Evolutionary conservation across 2,797 vertebrate species (phyloP), one percentile per base, ranked within the genome.

Genomic region (Gymnothorax reevesii): DNA sequence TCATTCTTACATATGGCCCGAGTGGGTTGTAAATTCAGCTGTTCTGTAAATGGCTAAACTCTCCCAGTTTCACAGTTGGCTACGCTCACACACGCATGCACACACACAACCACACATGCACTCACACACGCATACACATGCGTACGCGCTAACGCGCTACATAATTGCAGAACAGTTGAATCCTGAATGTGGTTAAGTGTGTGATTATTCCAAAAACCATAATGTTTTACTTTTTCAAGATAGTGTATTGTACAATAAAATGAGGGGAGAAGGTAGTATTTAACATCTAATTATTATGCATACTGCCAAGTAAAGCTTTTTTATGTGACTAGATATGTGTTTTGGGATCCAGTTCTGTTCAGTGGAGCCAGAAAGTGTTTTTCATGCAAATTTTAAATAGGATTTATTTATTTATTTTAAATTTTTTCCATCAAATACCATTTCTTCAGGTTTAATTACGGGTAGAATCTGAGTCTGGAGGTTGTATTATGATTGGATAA

Each of bases 1-100:
- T 91, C 83, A 86, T 49, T 86, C 85, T 57, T 87, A 77, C 80
- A 82, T 85, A 85, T 84, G 49, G 60, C 77, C 33, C 52, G n/a
- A 52, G 54, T 12, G 13, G 83, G 52, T 54, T 79, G 71, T 84
- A 86, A 57, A 88, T 87, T 84, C 79, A 62, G 22, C 7, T 85
- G 85, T 85, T 85, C 82, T 83, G 13, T 87, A 79, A 73, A 85
- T 80, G 85, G 7, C n/a, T 80, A 80, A 80, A 80, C 20, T n/a
- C 17, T 52, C 15, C 55, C 77, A n/a, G 55, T 10, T 54, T 20
- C 52, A 10, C 77, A 80, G 49, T 42, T 42, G 33, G 33, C 33
- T 42, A 42, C 33, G 33, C 33, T 42, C 33, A 42, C 1, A 42
- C 33, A 42, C 33, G 33, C 33, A 42, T 54, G 20, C 17, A n/a